A percentile compares a stretch with the other conserved stretches of the same genome.
phyloP scores from a whole-genome alignment of 35 echinoderm and acorn worm genomes.

The Ophioderma brevispina region DNA sequence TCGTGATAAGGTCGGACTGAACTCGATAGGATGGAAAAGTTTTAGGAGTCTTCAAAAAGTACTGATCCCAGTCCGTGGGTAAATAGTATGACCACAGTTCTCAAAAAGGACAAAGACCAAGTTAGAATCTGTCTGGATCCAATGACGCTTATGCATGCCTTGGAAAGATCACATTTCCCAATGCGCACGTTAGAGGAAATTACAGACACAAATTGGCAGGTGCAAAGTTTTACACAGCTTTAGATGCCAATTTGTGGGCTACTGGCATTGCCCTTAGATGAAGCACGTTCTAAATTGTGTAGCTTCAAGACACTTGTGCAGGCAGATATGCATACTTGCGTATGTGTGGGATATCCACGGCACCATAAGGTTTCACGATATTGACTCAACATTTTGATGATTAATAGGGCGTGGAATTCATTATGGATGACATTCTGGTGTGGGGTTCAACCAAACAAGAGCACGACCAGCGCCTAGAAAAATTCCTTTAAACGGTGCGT shows the following conservation, averaged over 20 bases:
- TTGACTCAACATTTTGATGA: constrained; percentile 40
- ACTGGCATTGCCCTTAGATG: background rate
- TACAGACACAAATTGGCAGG: background rate
- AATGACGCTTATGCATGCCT: background rate
- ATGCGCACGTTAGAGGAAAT: background rate
- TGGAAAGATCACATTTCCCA: background rate
- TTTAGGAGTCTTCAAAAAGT: constrained; percentile 29
- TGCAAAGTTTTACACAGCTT: background rate
- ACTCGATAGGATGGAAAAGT: constrained; percentile 45
- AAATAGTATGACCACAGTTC: constrained; percentile 17
- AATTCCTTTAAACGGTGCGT: constrained; percentile 9
- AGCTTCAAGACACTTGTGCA: background rate
- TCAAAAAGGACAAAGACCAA: background rate
- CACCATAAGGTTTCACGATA: constrained; percentile 40
- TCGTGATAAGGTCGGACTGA: too few relatives aligned
- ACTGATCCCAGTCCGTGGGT: constrained; percentile 51
- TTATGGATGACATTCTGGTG: constrained; percentile 60
- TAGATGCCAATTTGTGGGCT: background rate
- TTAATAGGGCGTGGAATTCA: constrained; percentile 44
- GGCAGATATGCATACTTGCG: background rate
- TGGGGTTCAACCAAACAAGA: constrained; percentile 2
- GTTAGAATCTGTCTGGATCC: constrained; percentile 31
- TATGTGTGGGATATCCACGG: background rate
- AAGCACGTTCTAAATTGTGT: background rate
- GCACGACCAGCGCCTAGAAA: constrained; percentile 40